A percentile compares a stretch with the other conserved stretches of the same genome.
These are phyloP conservation scores for Mobula hypostoma DNA, from an alignment of 2,113 vertebrate genomes.

Conservation along the genomic window DNA sequence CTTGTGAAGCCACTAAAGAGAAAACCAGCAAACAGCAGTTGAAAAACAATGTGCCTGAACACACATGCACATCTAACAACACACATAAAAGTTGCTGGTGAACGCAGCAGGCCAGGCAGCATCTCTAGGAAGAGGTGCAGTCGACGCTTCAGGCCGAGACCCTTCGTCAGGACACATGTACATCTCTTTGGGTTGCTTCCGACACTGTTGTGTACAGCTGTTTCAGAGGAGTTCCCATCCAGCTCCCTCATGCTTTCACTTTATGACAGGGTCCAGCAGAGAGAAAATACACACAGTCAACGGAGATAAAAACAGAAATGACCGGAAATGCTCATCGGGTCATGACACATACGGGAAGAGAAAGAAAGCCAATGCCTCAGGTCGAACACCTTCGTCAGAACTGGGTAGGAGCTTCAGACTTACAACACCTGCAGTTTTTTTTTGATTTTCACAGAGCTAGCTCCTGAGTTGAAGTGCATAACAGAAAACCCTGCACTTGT, in stretches of 20 bases:
- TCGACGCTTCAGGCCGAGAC: too few species aligned
- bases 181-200: neutral
- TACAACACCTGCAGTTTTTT: too few species aligned
- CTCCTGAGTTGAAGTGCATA: neutral
- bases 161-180: neutral
- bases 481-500: neutral
- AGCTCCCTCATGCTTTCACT: neutral
- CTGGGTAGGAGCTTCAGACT: too few species aligned
- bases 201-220: too few species aligned
- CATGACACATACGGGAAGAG: too few species aligned
- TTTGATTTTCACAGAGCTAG: neutral
- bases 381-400: too few species aligned
- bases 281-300: neutral
- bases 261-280: neutral
- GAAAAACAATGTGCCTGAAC: neutral
- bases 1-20: neutral
- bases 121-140: too few species aligned
- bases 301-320: too few species aligned
- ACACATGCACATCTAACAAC: neutral
- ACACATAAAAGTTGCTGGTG: too few species aligned
- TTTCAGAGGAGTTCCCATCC: neutral
- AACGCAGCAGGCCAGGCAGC: too few species aligned
- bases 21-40: neutral
- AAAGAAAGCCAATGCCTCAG: too few species aligned
- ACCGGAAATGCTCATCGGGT: too few species aligned